These are phyloP conservation scores for Antedon bifida DNA, from an alignment of 35 echinoderm and acorn worm genomes.

Conservation along the genomic window DNA sequence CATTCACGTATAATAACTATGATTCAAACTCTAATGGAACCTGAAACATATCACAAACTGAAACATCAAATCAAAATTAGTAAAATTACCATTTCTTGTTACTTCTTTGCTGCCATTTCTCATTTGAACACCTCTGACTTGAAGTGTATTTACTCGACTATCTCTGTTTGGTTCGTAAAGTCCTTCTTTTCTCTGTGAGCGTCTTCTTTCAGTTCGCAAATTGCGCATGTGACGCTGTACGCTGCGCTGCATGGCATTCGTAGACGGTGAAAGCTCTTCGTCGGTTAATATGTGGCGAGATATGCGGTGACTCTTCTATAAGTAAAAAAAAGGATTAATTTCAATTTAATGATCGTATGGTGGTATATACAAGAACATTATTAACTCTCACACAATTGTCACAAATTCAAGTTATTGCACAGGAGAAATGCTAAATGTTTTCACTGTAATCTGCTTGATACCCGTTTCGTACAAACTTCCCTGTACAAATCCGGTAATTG, in stretches of 20 bases:
- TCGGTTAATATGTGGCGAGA: slow-evolving; percentile 15
- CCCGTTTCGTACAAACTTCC: too few species aligned
- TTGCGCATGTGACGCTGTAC: slow-evolving; percentile 6
- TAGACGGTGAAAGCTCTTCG: background rate
- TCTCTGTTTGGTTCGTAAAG: background rate
- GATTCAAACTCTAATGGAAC: too few species aligned
- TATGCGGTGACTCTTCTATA: slow-evolving; percentile 15
- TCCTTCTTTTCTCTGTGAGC: background rate
- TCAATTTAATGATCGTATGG: background rate
- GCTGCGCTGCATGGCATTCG: background rate
- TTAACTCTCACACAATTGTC: too few species aligned
- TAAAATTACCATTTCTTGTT: background rate
- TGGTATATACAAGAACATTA: background rate
- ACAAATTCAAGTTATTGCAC: too few species aligned
- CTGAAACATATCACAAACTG: too few species aligned
- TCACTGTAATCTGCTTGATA: too few species aligned
- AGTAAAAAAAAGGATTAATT: background rate
- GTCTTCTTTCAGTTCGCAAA: background rate
- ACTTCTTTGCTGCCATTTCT: background rate
- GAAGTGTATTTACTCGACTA: background rate
- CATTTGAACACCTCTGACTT: background rate
- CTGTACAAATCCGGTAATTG: too few species aligned
- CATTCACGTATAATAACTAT: too few species aligned
- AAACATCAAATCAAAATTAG: too few species aligned
- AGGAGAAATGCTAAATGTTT: too few species aligned